A percentile compares a stretch with the other conserved stretches of the same genome.
phyloP scores from a whole-genome alignment of 1,140 invertebrate species.

The Cataglyphis hispanica region DNA sequence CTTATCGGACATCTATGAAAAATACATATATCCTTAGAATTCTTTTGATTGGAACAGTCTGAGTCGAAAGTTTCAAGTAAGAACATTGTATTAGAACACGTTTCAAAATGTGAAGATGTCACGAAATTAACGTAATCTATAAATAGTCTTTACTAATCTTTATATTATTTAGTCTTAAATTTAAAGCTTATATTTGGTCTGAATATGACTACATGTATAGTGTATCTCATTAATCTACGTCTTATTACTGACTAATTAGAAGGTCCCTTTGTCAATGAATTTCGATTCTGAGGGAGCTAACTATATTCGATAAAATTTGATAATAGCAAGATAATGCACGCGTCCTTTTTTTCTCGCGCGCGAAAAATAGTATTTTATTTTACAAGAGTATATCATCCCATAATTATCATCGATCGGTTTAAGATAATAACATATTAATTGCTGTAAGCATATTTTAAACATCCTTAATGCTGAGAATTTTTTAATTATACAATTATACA shows the following conservation, averaged over 20 bases:
- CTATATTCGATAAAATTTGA: conserved; percentile 20
- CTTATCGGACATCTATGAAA: conserved; percentile 33
- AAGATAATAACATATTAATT: conserved; percentile 22
- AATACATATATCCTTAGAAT: conserved; percentile 27
- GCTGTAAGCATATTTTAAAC: conserved; percentile 2
- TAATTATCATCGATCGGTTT: background rate
- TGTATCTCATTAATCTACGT: conserved; percentile 38
- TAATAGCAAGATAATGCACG: conserved; percentile 19
- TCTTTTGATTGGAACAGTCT: conserved; percentile 51
- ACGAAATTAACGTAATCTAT: conserved; percentile 30
- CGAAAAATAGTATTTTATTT: background rate
- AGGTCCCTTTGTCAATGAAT: conserved; percentile 51
- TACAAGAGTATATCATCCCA: background rate
- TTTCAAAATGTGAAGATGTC: conserved; percentile 10
- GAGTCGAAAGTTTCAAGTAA: conserved; percentile 38
- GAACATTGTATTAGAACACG: background rate
- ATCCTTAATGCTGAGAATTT: background rate
- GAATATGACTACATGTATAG: conserved; percentile 18
- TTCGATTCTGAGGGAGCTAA: conserved; percentile 29
- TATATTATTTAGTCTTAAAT: conserved; percentile 29
- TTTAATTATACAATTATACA: conserved; percentile 8
- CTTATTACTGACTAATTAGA: conserved; percentile 35
- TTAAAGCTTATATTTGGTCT: conserved; percentile 61
- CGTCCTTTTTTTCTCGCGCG: background rate
- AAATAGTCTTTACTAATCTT: conserved; percentile 18